These are phyloP conservation scores for Abrostola tripartita DNA, from an alignment of 2,888 invertebrate species.

Conservation along the genomic window DNA sequence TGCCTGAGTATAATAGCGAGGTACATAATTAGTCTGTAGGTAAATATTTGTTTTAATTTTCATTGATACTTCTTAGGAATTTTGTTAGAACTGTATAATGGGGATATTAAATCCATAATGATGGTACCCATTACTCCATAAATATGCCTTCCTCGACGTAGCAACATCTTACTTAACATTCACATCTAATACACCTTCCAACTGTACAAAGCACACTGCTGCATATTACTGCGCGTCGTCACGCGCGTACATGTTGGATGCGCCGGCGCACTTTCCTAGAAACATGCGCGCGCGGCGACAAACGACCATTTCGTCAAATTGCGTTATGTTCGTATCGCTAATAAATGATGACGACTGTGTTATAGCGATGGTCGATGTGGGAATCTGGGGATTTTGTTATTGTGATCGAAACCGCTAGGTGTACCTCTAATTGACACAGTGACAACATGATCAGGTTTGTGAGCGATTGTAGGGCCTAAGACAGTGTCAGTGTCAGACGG, in stretches of 20 bases:
- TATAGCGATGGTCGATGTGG: conserved; percentile 13
- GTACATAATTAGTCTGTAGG: too few relatives aligned
- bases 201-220: conserved; percentile 22
- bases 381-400: conserved; percentile 10
- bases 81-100: too few relatives aligned
- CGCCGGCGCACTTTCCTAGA: conserved; percentile 55
- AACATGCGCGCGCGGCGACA: conserved; percentile 38
- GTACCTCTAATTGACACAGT: background rate
- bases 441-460: background rate
- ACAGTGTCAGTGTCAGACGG: too few relatives aligned
- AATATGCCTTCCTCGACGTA: background rate
- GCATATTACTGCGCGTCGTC: conserved; percentile 49
- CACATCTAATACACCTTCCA: conserved; percentile 22
- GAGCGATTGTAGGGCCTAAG: too few relatives aligned
- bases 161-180: conserved; percentile 18
- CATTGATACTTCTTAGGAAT: too few relatives aligned
- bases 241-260: conserved; percentile 47
- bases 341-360: conserved; percentile 26
- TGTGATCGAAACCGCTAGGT: background rate
- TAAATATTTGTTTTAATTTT: too few relatives aligned
- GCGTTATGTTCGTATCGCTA: conserved; percentile 40
- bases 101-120: too few relatives aligned
- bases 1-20: too few relatives aligned
- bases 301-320: conserved; percentile 44
- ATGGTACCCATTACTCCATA: background rate